phyloP scores from a whole-genome alignment of 2,888 invertebrate genomes.

The Exocentrus adspersus region DNA sequence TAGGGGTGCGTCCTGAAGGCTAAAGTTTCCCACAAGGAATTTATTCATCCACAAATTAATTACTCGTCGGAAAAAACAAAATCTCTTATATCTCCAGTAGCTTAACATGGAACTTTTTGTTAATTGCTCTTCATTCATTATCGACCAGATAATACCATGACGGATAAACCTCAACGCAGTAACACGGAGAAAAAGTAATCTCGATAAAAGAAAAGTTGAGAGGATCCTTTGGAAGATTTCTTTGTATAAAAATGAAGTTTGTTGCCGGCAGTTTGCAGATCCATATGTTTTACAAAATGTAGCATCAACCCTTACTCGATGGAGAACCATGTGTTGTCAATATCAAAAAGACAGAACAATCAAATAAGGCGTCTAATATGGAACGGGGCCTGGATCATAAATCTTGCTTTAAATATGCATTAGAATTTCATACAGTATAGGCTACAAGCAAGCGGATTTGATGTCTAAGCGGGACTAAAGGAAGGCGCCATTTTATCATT shows the following conservation, averaged over 20 bases:
- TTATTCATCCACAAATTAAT: background rate
- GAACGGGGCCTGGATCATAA: slow-evolving; percentile 37
- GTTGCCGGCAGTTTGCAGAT: slow-evolving; percentile 9
- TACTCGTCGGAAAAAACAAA: background rate
- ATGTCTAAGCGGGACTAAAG: slow-evolving; percentile 24
- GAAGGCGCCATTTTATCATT: slow-evolving; percentile 17
- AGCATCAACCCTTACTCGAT: slow-evolving; percentile 14
- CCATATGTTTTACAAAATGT: slow-evolving; percentile 21
- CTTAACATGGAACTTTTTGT: background rate
- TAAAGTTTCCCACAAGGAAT: too few relatives aligned
- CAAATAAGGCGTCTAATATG: slow-evolving; percentile 46
- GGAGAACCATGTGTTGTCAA: slow-evolving; percentile 44
- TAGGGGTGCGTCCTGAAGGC: too few relatives aligned
- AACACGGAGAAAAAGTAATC: slow-evolving; percentile 30
- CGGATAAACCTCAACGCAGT: background rate
- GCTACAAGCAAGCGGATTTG: slow-evolving; percentile 26
- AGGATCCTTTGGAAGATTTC: slow-evolving; percentile 21
- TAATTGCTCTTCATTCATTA: slow-evolving; percentile 13
- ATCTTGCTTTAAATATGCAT: slow-evolving; percentile 39
- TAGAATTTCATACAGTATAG: slow-evolving; percentile 26
- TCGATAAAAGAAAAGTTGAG: slow-evolving; percentile 30
- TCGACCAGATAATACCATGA: slow-evolving; percentile 13
- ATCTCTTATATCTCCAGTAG: background rate
- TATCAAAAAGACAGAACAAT: slow-evolving; percentile 47
- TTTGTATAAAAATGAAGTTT: slow-evolving; percentile 22